Conservation (phyloP, 2,113 vertebrate species). For the Centropus unirufus region DNA sequence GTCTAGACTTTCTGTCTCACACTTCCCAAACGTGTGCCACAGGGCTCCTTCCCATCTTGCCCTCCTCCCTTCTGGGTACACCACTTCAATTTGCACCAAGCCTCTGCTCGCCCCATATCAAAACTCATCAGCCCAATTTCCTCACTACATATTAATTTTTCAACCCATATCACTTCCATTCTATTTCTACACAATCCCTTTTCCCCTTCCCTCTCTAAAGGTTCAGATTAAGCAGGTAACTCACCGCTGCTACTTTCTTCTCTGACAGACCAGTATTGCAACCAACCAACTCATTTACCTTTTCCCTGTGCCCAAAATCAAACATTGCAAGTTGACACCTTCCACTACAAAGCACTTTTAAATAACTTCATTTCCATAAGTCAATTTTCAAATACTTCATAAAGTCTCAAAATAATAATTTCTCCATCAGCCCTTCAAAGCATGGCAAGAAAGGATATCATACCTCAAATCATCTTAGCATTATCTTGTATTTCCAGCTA, state of each 20-base stretch:
- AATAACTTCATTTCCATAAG: background rate
- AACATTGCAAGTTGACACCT: background rate
- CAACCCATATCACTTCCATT: background rate
- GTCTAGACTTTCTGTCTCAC: conserved; percentile 50
- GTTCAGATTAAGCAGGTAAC: background rate
- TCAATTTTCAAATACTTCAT: background rate
- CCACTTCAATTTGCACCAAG: background rate
- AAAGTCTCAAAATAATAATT: background rate
- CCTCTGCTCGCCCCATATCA: background rate
- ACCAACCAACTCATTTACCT: background rate
- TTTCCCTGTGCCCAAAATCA: background rate
- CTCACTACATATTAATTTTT: background rate
- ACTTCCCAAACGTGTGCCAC: background rate
- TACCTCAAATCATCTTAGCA: background rate
- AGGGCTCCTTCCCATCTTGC: background rate
- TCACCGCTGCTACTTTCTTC: background rate
- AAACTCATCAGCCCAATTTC: background rate
- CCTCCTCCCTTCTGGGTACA: background rate
- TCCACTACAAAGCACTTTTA: background rate
- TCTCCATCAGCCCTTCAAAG: background rate
- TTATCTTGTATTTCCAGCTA: background rate
- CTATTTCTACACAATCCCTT: background rate
- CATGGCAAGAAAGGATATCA: background rate
- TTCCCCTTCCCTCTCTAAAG: background rate
- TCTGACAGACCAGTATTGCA: background rate